Evolutionary conservation across 2,797 vertebrate species (phyloP).

Genomic region (Psittacula echo): DNA sequence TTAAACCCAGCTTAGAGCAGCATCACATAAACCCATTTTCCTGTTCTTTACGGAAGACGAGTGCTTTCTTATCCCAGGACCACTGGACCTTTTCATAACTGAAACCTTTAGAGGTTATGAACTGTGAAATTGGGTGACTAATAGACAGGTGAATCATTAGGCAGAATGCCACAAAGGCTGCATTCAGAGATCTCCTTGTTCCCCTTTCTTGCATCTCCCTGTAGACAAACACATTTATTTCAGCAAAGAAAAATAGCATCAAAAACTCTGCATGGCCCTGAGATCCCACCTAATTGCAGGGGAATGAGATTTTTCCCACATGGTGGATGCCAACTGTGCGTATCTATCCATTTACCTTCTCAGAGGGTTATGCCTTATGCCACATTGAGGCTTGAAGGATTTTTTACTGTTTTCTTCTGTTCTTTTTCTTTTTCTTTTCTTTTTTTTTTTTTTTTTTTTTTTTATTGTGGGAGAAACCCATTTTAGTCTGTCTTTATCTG

Average conservation of each 20-base stretch:
- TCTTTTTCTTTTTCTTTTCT: too few relatives aligned
- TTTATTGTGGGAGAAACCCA: background rate
- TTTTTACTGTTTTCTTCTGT: background rate
- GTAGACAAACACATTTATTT: constrained; percentile 28
- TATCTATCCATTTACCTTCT: constrained; percentile 15
- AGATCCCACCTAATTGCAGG: background rate
- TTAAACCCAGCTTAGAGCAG: background rate
- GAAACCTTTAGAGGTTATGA: constrained; percentile 59
- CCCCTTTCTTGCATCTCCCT: background rate
- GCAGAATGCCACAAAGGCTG: background rate
- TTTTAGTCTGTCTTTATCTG: background rate
- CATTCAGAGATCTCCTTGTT: background rate
- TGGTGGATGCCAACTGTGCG: background rate
- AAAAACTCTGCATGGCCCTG: background rate
- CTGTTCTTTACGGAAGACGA: background rate
- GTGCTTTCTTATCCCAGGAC: background rate
- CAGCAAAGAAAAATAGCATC: constrained; percentile 35
- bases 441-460: background rate
- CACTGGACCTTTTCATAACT: constrained; percentile 2
- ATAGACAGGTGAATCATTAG: constrained; percentile 61
- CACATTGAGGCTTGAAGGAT: rapidly evolving
- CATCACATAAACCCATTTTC: background rate
- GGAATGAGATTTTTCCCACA: background rate
- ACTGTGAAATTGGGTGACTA: constrained; percentile 63
- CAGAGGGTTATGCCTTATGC: background rate